Conservation (phyloP, 2,113 vertebrate genomes). For the Psilopsiagon aurifrons region DNA sequence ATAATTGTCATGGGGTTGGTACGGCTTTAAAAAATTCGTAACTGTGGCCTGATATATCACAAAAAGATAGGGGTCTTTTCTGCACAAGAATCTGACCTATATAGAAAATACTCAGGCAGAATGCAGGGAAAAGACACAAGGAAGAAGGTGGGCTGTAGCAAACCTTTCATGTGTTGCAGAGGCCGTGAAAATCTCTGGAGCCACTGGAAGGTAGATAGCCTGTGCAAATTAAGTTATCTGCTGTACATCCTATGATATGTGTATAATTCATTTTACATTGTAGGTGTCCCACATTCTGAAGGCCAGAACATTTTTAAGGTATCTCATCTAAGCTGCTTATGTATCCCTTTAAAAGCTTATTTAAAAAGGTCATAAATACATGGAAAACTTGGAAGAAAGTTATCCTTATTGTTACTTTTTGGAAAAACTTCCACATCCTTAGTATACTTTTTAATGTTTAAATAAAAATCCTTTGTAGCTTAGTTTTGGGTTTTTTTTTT, state of each 20-base stretch:
- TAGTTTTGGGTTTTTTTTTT: too few relatives aligned
- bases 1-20: conserved; percentile 29
- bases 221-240: conserved; percentile 26
- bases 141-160: neutral
- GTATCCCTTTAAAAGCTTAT: neutral
- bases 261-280: neutral
- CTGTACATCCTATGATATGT: neutral
- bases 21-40: neutral
- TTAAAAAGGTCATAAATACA: neutral
- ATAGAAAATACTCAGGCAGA: conserved; percentile 16
- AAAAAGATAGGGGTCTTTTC: neutral
- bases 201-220: conserved; percentile 26
- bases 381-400: neutral
- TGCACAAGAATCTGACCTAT: conserved; percentile 13
- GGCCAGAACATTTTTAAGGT: neutral
- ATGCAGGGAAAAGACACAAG: neutral
- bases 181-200: neutral
- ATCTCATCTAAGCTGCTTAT: neutral
- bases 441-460: neutral
- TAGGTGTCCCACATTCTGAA: neutral
- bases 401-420: neutral
- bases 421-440: neutral
- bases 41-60: neutral
- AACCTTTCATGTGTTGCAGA: conserved; percentile 29
- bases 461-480: neutral